Evolutionary conservation across 2,888 invertebrate species (phyloP), one percentile per base, ranked within the genome.

Genomic region (Eumacrocentrus americanus): DNA sequence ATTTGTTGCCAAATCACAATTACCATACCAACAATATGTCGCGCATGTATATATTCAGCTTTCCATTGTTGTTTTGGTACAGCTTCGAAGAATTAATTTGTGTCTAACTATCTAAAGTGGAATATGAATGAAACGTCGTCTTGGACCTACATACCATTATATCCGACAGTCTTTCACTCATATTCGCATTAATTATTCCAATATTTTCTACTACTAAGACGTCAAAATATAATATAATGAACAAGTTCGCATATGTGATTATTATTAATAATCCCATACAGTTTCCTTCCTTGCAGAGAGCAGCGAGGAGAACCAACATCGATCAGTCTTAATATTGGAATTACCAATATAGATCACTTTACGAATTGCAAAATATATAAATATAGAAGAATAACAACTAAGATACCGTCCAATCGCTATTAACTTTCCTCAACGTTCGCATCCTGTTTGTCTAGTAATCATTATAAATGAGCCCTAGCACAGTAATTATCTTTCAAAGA

Each of bases 301-400:
- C 71, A 74, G 72, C 70, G 72, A 64, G 70, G 72, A 73, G 73
- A 78, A 80, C 80, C 80, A 80, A 80, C 80, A 80, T 78, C 80
- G 78, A 77, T 79, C 80, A 80, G 80, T 80, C 80, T 80, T 80
- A 73, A 71, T 72, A 79, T 79, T 77, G 75, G 73, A 72, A 72
- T 76, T 74, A 76, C 70, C 68, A 75, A 76, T 78, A 77, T 75
- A 75, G 75, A 76, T 78, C 73, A 78, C 75, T 69, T 73, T 71
- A 74, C 69, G 72, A 69, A 75, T 78, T 72, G 76, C 74, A 76
- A 76, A 76, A 76, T 74, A 78, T 75, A 78, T 76, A 75, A 74
- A 76, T 74, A 76, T 75, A 76, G 67, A 72, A 71, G 70, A 73
- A 73, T 73, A 78, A 78, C 74, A 78, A 78, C 73, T 77, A 78